Conservation (phyloP, 1,140 invertebrate genomes). For the Procambarus virginalis region DNA sequence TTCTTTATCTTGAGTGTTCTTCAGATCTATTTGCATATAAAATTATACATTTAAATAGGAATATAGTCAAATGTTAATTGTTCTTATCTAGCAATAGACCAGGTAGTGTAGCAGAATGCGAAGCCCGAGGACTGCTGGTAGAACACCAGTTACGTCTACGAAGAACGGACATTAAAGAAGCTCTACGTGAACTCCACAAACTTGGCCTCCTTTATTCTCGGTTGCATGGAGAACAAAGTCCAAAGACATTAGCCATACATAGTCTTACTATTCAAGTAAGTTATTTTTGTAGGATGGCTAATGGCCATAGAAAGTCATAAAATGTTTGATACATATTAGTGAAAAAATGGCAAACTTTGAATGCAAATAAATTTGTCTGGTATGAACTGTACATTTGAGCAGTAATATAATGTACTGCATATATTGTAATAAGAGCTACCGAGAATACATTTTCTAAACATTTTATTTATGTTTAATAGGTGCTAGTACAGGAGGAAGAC, state of each 20-base stretch:
- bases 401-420: too few species aligned
- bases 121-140: constrained; percentile 44
- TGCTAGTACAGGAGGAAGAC: constrained; percentile 55
- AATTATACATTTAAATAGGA: too few species aligned
- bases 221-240: constrained; percentile 50
- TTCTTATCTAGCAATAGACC: constrained; percentile 41
- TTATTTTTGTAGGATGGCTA: background rate
- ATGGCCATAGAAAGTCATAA: too few species aligned
- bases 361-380: too few species aligned
- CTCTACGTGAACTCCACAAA: constrained; percentile 51
- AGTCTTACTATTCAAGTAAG: constrained; percentile 53
- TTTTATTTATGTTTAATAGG: constrained; percentile 3
- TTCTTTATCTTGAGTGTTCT: too few species aligned
- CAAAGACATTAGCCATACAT: constrained; percentile 41
- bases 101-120: constrained; percentile 59
- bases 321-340: too few species aligned
- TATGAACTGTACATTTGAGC: too few species aligned
- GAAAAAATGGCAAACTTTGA: too few species aligned
- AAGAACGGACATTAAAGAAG: constrained; percentile 27
- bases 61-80: background rate
- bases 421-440: too few species aligned
- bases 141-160: constrained; percentile 43
- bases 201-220: constrained; percentile 49
- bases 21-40: too few species aligned
- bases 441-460: background rate